Base-by-base conservation (phyloP, 2,888 invertebrate species). In the Pachydiplax longipennis region DNA sequence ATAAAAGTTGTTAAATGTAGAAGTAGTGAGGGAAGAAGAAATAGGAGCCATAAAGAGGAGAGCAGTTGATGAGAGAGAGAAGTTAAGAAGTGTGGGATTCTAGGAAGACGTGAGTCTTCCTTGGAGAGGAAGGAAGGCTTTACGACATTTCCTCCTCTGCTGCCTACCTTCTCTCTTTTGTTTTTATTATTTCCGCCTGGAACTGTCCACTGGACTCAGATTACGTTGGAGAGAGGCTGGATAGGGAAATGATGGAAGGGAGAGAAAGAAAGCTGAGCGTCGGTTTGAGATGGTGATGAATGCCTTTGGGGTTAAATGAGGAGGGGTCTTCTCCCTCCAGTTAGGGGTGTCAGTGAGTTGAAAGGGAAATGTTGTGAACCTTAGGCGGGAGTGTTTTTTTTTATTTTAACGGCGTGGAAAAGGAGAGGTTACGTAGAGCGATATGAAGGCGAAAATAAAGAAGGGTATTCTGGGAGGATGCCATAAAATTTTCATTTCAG, bases 141-240 rank as follows among this genome's bases (percentile, higher is more conserved):
- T 83, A 83, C 83, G 83, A 83, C 83, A 48, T 22, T 31, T 83
- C 83, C 31, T 35, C 31, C 53, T 15, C 48, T 48, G 12, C 48
- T 48, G 8, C 48, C 12, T 22, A n/a, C 25, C 53, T 31, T 13
- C 37, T 87, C 73, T 73, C 73, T 61, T 87, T 31, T 37, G 31
- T 87, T 87, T 87, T 87, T 65, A 61, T 87, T 87, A 48, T 65
- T n/a, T 44, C 37, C 61, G 58, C 83, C 58, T n/a, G 58, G 53
- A 83, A 87, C 87, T 87, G 83, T 58, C 87, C 37, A 61, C 22
- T 3, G 18, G 65, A 25, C 87, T 87, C 65, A 65, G 61, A 87
- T 87, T 65, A 65, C 61, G 61, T 22, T 13, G 58, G 87, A 10
- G 37, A 31, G 15, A 44, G 83, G 35, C 48, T 31, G 18, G 53